A percentile compares a stretch with the other conserved stretches of the same genome.
Conservation (phyloP, 2,113 vertebrate genomes). For the Nyctereutes procyonoides region DNA sequence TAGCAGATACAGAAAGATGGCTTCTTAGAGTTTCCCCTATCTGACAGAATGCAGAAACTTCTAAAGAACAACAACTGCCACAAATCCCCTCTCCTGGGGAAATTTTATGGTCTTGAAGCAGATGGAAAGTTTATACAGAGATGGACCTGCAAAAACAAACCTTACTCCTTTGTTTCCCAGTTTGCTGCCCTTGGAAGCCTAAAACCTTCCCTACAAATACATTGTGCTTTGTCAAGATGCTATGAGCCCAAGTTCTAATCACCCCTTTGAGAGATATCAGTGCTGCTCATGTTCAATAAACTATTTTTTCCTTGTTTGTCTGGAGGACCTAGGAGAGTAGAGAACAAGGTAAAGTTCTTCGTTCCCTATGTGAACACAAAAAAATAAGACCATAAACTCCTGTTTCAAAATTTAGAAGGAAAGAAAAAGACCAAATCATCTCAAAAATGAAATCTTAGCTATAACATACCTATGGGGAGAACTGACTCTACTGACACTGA, state of each 20-base stretch:
- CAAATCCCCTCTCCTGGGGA: background rate
- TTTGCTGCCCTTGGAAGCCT: background rate
- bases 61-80: background rate
- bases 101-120: background rate
- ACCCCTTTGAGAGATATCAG: background rate
- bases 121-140: background rate
- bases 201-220: background rate
- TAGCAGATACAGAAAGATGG: background rate
- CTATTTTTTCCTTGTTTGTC: background rate
- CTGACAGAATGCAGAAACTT: background rate
- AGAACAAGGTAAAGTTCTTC: background rate
- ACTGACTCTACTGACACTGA: background rate
- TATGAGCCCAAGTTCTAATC: background rate
- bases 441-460: slow-evolving; percentile 9
- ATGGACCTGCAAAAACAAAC: background rate
- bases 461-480: background rate
- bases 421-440: background rate
- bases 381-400: background rate
- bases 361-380: background rate
- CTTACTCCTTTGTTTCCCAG: background rate
- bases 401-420: slow-evolving; percentile 9
- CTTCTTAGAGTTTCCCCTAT: background rate
- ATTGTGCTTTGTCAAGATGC: background rate
- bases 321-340: background rate
- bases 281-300: background rate